phyloP scores from a whole-genome alignment of 2,888 invertebrate genomes.

The Encarsia formosa region DNA sequence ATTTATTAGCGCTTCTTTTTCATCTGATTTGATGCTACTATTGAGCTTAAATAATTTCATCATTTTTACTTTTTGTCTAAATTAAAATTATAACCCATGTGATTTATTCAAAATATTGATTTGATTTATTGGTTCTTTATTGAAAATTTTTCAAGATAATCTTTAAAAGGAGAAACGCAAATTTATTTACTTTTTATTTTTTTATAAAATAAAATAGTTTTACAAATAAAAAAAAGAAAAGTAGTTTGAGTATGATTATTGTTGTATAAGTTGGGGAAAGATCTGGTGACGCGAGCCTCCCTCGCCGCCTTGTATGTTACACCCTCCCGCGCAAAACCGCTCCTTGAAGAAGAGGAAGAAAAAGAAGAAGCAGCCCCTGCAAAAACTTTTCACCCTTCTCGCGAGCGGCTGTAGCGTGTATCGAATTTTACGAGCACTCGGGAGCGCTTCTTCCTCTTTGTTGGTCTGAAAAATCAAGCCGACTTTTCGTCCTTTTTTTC shows the following conservation, averaged over 20 bases:
- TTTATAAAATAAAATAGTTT: neutral
- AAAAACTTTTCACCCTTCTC: conserved; percentile 33
- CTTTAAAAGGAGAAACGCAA: neutral
- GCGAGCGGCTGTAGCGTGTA: conserved; percentile 8
- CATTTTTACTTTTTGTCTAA: neutral
- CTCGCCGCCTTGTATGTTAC: neutral
- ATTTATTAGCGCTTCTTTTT: too few species aligned
- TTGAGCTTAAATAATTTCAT: neutral
- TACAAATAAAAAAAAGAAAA: neutral
- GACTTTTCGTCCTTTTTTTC: too few species aligned
- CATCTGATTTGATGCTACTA: too few species aligned
- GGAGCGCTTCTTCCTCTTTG: conserved; percentile 4
- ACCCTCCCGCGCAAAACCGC: neutral
- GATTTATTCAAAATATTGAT: neutral
- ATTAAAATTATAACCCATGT: neutral
- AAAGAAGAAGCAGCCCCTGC: conserved; percentile 13
- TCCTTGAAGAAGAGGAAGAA: neutral
- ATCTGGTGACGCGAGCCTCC: neutral
- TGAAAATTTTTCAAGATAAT: too few species aligned
- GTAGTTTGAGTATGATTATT: neutral
- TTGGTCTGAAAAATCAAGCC: too few species aligned
- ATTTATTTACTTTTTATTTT: neutral
- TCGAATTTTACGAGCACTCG: conserved; percentile 25
- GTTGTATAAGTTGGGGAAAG: neutral
- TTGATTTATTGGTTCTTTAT: too few species aligned